Percentiles rank a stretch among this genome's conserved stretches.
Evolutionary conservation across 2,797 vertebrate species (phyloP).

Genomic region (Fistularia commersonii): DNA sequence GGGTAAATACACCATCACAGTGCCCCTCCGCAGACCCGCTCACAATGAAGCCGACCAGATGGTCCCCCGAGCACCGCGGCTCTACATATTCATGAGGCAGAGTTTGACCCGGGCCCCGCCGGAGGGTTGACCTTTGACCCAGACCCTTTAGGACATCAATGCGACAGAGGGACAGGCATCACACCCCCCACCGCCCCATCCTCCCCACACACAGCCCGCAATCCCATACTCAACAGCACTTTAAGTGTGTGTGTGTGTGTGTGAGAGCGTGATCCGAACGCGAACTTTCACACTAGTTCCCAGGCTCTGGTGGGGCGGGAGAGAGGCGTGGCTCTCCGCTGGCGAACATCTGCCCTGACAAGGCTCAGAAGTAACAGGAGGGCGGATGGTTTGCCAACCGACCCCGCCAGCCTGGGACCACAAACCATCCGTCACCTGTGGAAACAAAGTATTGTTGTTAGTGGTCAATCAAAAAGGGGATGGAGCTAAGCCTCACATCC

Average conservation of each 20-base stretch:
- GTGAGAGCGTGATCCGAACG: conserved; percentile 23
- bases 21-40: conserved; percentile 44
- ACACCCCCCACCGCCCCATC: conserved; percentile 24
- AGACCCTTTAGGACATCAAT: conserved; percentile 61
- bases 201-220: conserved; percentile 34
- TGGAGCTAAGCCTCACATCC: too few relatives aligned
- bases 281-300: conserved; percentile 49
- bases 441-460: too few relatives aligned
- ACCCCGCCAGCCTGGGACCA: too few relatives aligned
- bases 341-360: conserved; percentile 64
- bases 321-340: conserved; percentile 28
- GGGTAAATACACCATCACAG: conserved; percentile 56
- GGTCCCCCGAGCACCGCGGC: conserved; percentile 46
- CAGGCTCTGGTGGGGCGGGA: conserved; percentile 48
- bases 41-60: conserved; percentile 65
- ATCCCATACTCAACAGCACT: conserved; percentile 39
- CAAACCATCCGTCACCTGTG: too few relatives aligned
- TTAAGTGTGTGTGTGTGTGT: conserved; percentile 39
- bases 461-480: too few relatives aligned
- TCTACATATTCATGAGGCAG: conserved; percentile 71
- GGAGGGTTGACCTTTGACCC: conserved; percentile 65
- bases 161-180: conserved; percentile 43
- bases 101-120: conserved; percentile 62
- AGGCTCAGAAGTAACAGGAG: conserved; percentile 4
- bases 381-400: background rate